phyloP scores from a whole-genome alignment of 2,888 invertebrate genomes.

The Scaptodrosophila latifasciaeformis region DNA sequence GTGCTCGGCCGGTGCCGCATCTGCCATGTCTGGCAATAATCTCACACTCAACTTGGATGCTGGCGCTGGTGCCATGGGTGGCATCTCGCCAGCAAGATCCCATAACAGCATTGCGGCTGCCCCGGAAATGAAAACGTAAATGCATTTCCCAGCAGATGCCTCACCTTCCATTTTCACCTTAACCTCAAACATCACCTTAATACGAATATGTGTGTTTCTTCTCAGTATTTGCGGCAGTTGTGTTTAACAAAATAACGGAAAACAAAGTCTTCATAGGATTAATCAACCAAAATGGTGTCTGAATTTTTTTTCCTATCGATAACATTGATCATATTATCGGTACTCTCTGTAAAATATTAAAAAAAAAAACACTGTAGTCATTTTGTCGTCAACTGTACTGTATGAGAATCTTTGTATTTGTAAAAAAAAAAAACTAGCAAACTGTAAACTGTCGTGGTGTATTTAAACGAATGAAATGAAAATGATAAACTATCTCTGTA shows the following conservation, averaged over 20 bases:
- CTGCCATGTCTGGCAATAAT: conserved; percentile 51
- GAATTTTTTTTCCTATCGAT: conserved; percentile 23
- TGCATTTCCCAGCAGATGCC: neutral
- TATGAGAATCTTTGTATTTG: neutral
- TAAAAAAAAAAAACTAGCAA: conserved; percentile 20
- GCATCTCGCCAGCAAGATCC: conserved; percentile 68
- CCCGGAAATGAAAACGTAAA: conserved; percentile 57
- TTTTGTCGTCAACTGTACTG: neutral
- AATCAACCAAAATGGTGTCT: conserved; percentile 34
- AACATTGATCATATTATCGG: too few species aligned
- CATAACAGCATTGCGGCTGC: conserved; percentile 58
- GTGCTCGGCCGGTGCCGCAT: conserved; percentile 38
- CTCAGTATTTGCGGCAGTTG: conserved; percentile 54
- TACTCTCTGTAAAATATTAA: conserved; percentile 4
- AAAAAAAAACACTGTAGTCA: too few species aligned
- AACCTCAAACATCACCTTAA: conserved; percentile 8
- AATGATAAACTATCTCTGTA: too few species aligned
- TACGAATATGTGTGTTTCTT: conserved; percentile 17
- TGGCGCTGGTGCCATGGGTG: conserved; percentile 28
- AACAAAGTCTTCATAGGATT: conserved; percentile 48
- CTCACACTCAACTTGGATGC: conserved; percentile 56
- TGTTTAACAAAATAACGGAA: conserved; percentile 26
- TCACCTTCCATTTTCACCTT: neutral
- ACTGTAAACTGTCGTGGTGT: too few species aligned
- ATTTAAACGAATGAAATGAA: too few species aligned